Evolutionary conservation across 2,888 invertebrate genomes (phyloP).

Genomic region (Shargacucullia verbasci): DNA sequence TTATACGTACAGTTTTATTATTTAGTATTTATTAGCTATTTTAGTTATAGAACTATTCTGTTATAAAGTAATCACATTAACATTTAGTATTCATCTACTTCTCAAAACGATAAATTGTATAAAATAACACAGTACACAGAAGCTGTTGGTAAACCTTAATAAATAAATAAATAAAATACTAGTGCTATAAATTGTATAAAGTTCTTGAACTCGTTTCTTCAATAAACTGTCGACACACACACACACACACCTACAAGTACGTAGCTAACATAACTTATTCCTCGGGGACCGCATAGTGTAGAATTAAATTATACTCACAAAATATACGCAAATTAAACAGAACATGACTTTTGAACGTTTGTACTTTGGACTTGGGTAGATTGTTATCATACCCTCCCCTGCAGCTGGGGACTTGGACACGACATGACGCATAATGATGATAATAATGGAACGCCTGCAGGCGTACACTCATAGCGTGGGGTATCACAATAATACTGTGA

Average conservation of each 20-base stretch:
- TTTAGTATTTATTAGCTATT: no score
- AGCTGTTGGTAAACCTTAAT: no score
- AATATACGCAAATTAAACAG: slow-evolving; percentile 14
- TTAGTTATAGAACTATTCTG: no score
- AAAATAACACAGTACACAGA: no score
- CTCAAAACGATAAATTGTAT: no score
- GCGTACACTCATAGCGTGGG: slow-evolving; percentile 6
- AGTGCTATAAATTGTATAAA: no score
- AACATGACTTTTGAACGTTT: slow-evolving; percentile 7
- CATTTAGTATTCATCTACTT: no score
- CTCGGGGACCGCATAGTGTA: slow-evolving; percentile 7
- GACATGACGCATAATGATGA: slow-evolving; percentile 15
- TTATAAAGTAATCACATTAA: no score
- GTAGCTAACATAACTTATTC: neutral
- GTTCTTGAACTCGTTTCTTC: neutral
- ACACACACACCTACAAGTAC: no score
- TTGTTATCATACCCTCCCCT: slow-evolving; percentile 8
- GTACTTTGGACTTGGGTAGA: slow-evolving; percentile 16
- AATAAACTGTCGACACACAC: neutral
- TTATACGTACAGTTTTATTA: no score
- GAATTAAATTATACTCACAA: slow-evolving; percentile 31
- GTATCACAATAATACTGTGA: slow-evolving; percentile 2
- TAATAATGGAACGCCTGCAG: slow-evolving; percentile 22
- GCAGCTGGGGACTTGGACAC: neutral
- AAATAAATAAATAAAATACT: no score